Conservation (phyloP, 2,888 invertebrate species). For the Ochropleura plecta region DNA sequence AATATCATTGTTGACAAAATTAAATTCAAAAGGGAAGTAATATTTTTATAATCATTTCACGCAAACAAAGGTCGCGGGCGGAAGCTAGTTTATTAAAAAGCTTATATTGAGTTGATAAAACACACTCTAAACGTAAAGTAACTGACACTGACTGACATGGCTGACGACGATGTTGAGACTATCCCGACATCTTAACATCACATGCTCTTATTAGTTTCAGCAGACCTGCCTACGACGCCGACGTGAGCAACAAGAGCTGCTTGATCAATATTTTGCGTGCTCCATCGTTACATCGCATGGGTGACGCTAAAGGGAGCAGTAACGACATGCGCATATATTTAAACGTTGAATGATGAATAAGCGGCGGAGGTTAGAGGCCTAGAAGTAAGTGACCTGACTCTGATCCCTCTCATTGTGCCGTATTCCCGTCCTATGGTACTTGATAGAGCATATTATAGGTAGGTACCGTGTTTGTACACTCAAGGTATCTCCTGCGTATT, state of each 20-base stretch:
- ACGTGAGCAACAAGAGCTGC: background rate
- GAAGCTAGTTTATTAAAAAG: no score
- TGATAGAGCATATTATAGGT: background rate
- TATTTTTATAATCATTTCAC: no score
- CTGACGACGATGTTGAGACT: no score
- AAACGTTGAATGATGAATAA: background rate
- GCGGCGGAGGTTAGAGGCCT: background rate
- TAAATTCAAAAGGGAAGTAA: no score
- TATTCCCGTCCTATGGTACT: background rate
- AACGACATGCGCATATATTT: slow-evolving; percentile 15
- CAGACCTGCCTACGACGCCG: background rate
- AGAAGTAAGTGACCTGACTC: background rate
- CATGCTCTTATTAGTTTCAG: background rate
- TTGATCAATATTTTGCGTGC: slow-evolving; percentile 6
- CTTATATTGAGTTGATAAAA: background rate
- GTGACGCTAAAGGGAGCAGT: background rate
- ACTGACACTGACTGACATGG: no score
- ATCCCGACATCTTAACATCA: background rate
- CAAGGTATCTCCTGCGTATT: background rate
- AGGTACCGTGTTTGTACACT: background rate
- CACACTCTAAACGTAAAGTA: background rate
- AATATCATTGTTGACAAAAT: no score
- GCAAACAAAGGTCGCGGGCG: no score
- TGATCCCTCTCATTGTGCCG: background rate
- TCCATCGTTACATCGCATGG: slow-evolving; percentile 2